Percentiles rank a stretch among this genome's conserved stretches.
phyloP scores from a whole-genome alignment of 2,113 vertebrate genomes.

The Isurus oxyrinchus region DNA sequence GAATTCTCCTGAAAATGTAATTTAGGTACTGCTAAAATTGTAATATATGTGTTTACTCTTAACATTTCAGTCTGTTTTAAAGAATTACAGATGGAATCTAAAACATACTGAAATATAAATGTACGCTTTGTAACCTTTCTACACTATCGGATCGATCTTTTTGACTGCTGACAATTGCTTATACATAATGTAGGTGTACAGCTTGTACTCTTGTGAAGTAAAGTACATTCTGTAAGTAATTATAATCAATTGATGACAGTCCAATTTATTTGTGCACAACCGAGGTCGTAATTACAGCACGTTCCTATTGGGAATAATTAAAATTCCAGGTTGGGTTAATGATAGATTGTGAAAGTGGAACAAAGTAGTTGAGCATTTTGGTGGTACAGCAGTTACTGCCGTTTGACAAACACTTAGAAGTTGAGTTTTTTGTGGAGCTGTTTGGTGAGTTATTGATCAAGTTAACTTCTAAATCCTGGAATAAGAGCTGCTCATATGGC shows the following conservation, averaged over 20 bases:
- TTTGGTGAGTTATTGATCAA: background rate
- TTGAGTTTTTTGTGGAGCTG: background rate
- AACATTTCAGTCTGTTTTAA: background rate
- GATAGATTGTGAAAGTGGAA: background rate
- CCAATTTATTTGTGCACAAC: constrained; percentile 7
- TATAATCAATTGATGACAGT: constrained; percentile 20
- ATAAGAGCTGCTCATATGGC: background rate
- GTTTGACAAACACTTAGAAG: background rate
- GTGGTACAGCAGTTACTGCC: background rate
- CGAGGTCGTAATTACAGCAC: background rate
- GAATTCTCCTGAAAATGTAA: background rate
- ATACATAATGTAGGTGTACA: constrained; percentile 16
- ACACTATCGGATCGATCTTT: background rate
- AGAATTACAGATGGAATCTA: background rate
- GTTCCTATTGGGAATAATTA: constrained; percentile 7
- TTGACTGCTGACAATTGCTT: background rate
- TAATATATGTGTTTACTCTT: background rate
- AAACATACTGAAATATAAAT: constrained; percentile 26
- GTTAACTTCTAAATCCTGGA: background rate
- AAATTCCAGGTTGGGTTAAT: background rate
- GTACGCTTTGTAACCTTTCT: background rate
- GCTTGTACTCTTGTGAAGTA: background rate
- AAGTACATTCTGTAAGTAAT: constrained; percentile 34
- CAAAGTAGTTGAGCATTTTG: background rate
- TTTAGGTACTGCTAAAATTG: background rate